Percentiles rank a stretch among this genome's conserved stretches.
Conservation (phyloP, 2,797 vertebrate genomes). For the Chanos chanos region DNA sequence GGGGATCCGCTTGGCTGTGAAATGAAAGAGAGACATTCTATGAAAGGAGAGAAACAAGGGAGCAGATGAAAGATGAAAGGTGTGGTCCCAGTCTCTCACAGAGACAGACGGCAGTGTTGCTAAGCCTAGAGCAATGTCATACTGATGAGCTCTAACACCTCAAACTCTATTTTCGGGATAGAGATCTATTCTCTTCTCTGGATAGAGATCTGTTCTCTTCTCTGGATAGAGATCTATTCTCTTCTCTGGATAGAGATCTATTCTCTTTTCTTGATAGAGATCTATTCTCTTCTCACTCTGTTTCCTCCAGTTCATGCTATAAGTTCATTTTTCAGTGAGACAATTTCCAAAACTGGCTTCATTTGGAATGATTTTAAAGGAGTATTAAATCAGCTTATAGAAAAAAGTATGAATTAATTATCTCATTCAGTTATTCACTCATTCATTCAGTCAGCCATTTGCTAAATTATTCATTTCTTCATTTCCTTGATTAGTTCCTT, state of each 20-base stretch:
- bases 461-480: neutral
- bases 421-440: neutral
- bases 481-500: neutral
- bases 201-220: too few relatives aligned
- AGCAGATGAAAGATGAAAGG: conserved; percentile 66
- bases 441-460: neutral
- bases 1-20: conserved; percentile 49
- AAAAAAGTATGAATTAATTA: neutral
- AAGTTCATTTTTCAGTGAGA: too few relatives aligned
- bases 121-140: conserved; percentile 51
- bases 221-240: too few relatives aligned
- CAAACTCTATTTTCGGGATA: conserved; percentile 50
- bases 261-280: too few relatives aligned
- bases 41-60: conserved; percentile 16
- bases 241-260: too few relatives aligned
- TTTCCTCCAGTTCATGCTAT: too few relatives aligned
- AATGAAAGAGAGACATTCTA: conserved; percentile 53
- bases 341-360: too few relatives aligned
- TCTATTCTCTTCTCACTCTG: too few relatives aligned
- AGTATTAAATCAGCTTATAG: too few relatives aligned
- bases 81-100: conserved; percentile 51
- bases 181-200: too few relatives aligned
- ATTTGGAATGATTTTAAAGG: too few relatives aligned
- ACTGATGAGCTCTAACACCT: conserved; percentile 52
- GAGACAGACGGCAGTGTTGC: conserved; percentile 56